These are phyloP conservation scores for Conger conger DNA, from an alignment of 2,113 vertebrate species.

Conservation along the genomic window DNA sequence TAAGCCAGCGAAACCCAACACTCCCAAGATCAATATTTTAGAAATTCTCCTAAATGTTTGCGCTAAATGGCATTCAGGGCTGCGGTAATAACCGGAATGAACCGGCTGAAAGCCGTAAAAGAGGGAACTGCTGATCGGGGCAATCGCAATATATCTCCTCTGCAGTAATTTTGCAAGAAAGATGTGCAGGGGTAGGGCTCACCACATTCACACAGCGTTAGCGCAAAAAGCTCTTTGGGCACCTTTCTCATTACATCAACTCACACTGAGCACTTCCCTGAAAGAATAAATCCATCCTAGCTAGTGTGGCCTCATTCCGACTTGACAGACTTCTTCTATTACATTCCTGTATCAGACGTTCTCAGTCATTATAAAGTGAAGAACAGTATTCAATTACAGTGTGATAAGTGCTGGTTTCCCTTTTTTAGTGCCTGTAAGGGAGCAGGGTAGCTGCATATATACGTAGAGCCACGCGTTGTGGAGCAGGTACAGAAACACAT, in stretches of 20 bases:
- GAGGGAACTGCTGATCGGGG: background rate
- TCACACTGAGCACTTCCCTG: background rate
- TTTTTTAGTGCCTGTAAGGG: no score
- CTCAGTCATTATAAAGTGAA: background rate
- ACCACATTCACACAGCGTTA: background rate
- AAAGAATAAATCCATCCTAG: background rate
- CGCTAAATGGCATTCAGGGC: background rate
- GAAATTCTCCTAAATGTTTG: background rate
- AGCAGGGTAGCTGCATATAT: no score
- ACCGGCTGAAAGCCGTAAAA: background rate
- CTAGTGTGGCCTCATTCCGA: background rate
- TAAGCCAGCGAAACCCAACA: background rate
- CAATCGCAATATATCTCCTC: background rate
- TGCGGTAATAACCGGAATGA: background rate
- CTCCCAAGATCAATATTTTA: background rate
- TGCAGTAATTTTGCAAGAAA: background rate
- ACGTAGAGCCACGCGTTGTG: no score
- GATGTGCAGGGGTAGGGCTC: background rate
- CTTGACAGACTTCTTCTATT: background rate
- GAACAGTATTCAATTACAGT: no score
- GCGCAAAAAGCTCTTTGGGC: background rate
- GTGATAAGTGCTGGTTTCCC: no score
- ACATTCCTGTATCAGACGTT: background rate
- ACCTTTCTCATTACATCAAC: background rate
- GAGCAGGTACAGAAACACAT: no score